Evolutionary conservation across 1,140 invertebrate species (phyloP), one percentile per base, ranked within the genome.

Genomic region (Hesperophylax magnus): DNA sequence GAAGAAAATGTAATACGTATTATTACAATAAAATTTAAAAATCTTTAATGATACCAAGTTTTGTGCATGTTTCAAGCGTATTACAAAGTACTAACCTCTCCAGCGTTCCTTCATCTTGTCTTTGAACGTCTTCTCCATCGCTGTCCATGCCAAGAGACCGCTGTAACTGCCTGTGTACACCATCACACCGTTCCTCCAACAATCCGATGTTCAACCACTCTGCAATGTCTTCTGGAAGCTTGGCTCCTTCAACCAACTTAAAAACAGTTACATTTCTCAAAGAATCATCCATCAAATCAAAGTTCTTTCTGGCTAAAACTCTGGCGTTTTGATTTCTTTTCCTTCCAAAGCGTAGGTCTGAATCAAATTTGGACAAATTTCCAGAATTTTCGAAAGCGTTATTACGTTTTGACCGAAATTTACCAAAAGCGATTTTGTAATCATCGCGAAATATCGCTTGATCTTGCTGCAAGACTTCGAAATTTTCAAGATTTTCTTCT

Each of bases 141-240:
- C 27, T 27, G n/a, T 27, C 34, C n/a, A 75, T 24, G 0, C 54
- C 75, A 3, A 77, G 39, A 1, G 75, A 52, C 20, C 47, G 24
- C 61, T 77, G 3, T 9, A 72, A 58, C 71, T 89, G 85, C 39
- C 87, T 85, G 76, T 92, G 91, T 56, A 87, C 86, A 75, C 86
- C 85, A 24, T 90, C 85, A 80, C 92, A 93, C 82, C 88, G 86
- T 58, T 85, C 85, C 85, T 90, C 89, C 84, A 92, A 85, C 84
- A 87, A 88, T 39, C 89, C 87, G 84, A 91, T 91, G 82, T 92
- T 86, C 53, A 92, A 83, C 91, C 91, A 92, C 17, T 81, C 83
- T 34, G 86, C 87, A 14, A 91, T 81, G 84, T 90, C 86, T 63
- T 84, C 31, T 5, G 91, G 90, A 56, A 92, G 82, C 2, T 80